A percentile compares a stretch with the other conserved stretches of the same genome.
phyloP scores from a whole-genome alignment of 2,797 vertebrate genomes.

The Diglossa cyanea region DNA sequence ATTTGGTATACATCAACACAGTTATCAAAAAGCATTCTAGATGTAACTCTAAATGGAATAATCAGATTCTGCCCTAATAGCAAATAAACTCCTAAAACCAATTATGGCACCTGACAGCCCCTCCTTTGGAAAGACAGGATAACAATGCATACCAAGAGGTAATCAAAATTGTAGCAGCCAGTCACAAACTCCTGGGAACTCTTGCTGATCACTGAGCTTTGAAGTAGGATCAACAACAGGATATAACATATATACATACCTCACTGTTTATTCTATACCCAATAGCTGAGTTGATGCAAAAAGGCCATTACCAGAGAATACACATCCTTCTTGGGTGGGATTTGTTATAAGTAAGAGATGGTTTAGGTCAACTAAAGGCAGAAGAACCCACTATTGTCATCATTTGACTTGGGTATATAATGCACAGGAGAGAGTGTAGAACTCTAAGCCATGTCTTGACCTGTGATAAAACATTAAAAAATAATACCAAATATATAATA shows the following conservation, averaged over 20 bases:
- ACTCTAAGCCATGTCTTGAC: not conserved
- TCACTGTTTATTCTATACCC: not conserved
- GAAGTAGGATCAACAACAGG: not conserved
- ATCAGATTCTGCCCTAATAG: not conserved
- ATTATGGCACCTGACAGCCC: not conserved
- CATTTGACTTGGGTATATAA: not conserved
- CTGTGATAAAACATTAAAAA: not conserved
- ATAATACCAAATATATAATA: not conserved
- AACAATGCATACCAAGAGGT: not conserved
- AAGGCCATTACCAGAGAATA: not conserved
- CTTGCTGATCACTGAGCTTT: not conserved
- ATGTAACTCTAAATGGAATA: not conserved
- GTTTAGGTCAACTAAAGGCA: not conserved
- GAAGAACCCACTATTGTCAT: not conserved
- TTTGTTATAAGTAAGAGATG: not conserved
- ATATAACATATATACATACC: fast-evolving
- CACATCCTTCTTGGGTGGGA: not conserved
- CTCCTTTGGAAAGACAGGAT: not conserved
- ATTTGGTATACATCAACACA: not conserved
- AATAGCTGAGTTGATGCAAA: not conserved
- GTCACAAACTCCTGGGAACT: not conserved
- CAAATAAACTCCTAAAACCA: not conserved
- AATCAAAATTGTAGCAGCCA: not conserved
- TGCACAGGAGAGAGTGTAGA: not conserved
- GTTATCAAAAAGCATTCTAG: not conserved